Conservation (phyloP, 1,140 invertebrate genomes). For the Ectropis grisescens region DNA sequence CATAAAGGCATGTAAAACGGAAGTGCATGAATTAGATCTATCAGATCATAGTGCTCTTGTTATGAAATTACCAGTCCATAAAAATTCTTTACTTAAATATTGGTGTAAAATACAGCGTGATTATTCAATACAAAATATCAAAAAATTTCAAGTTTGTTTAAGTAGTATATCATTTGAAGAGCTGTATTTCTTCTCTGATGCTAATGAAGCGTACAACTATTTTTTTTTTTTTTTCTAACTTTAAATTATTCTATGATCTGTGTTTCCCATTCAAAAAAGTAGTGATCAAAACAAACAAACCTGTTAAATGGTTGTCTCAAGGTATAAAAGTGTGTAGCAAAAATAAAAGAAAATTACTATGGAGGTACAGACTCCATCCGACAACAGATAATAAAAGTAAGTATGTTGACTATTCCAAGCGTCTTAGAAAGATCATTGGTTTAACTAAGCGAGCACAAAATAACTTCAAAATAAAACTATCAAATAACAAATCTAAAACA, state of each 20-base stretch:
- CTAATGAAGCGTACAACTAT: slow-evolving; percentile 6
- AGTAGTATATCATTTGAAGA: slow-evolving; percentile 10
- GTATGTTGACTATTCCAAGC: not conserved
- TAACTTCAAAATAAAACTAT: too few species aligned
- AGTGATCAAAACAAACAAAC: slow-evolving; percentile 3
- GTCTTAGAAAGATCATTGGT: slow-evolving; percentile 1
- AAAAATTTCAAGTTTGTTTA: slow-evolving; percentile 11
- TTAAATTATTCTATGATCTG: slow-evolving; percentile 14
- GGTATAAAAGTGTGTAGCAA: slow-evolving; percentile 15
- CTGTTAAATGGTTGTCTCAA: slow-evolving; percentile 10
- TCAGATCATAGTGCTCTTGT: slow-evolving; percentile 12
- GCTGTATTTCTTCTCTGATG: slow-evolving; percentile 1
- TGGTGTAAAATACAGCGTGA: slow-evolving; percentile 7
- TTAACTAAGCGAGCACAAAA: not conserved
- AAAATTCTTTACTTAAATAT: slow-evolving; percentile 1
- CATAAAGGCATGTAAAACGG: slow-evolving; percentile 1
- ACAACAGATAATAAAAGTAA: not conserved
- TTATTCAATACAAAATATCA: slow-evolving; percentile 8
- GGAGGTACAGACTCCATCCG: not conserved
- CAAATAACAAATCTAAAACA: too few species aligned
- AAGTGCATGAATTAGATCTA: slow-evolving; percentile 11
- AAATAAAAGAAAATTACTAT: slow-evolving; percentile 11
- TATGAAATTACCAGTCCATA: slow-evolving; percentile 7
- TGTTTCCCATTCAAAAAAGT: slow-evolving; percentile 12
- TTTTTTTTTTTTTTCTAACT: slow-evolving; percentile 10